These are phyloP conservation scores for Drosophila merina DNA, from an alignment of 2,888 invertebrate species.

Conservation along the genomic window DNA sequence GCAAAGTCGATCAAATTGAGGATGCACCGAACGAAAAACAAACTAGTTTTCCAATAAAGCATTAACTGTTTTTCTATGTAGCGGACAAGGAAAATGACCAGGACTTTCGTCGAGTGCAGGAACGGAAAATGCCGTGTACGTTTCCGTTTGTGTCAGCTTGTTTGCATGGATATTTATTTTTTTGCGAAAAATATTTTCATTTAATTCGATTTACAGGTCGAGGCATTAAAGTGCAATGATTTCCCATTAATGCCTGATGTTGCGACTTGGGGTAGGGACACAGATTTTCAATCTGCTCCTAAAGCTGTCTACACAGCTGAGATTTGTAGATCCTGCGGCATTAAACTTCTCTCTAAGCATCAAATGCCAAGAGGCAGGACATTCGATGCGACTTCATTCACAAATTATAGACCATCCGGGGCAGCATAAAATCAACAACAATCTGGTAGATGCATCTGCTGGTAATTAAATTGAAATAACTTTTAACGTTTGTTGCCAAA, in stretches of 20 bases:
- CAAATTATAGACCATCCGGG: neutral
- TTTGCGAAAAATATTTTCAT: constrained; percentile 32
- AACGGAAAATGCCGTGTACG: constrained; percentile 6
- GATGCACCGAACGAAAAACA: constrained; percentile 11
- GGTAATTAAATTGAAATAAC: constrained; percentile 16
- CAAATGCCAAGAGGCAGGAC: neutral
- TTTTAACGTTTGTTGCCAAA: constrained; percentile 19
- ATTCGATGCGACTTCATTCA: neutral
- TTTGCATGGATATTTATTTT: constrained; percentile 10
- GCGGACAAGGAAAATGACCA: neutral
- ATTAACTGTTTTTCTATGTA: neutral
- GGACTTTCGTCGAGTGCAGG: constrained; percentile 5
- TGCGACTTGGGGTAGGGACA: constrained; percentile 26
- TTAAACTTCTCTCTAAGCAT: constrained; percentile 3
- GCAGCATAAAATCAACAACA: neutral
- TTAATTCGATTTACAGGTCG: constrained; percentile 34
- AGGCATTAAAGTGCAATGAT: constrained; percentile 43
- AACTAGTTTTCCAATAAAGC: neutral
- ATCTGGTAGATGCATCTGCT: neutral
- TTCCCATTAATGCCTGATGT: constrained; percentile 41
- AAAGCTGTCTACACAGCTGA: constrained; percentile 3
- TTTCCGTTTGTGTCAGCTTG: constrained; percentile 22
- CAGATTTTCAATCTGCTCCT: constrained; percentile 28
- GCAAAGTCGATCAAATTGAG: constrained; percentile 12
- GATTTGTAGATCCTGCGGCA: neutral